Conservation (phyloP, 2,888 invertebrate genomes). For the Dioctria linearis region DNA sequence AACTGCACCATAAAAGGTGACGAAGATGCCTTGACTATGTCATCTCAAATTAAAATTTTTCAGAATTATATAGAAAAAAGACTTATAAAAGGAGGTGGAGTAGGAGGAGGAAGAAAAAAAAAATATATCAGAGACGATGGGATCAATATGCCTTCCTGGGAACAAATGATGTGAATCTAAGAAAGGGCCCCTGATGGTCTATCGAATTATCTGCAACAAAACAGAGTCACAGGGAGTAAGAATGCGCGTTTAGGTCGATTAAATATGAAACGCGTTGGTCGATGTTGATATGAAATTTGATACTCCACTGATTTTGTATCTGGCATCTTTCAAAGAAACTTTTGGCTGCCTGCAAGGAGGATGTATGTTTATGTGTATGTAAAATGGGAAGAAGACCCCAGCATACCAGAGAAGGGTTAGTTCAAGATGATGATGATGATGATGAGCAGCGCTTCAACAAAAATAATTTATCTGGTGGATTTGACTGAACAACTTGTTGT, state of each 20-base stretch:
- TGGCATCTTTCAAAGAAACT: not conserved
- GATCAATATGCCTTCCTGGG: constrained; percentile 33
- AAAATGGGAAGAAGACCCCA: constrained; percentile 9
- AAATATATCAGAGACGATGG: not conserved
- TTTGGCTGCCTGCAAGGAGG: not conserved
- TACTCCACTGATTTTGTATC: constrained; percentile 34
- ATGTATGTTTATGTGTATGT: not conserved
- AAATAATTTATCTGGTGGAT: constrained; percentile 57
- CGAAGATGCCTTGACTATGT: constrained; percentile 54
- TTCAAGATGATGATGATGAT: too few relatives aligned
- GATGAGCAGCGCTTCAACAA: constrained; percentile 41
- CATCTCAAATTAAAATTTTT: constrained; percentile 54
- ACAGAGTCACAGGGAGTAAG: not conserved
- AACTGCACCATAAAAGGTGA: constrained; percentile 51
- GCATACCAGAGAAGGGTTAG: too few relatives aligned
- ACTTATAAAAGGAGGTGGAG: not conserved
- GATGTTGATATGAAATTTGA: constrained; percentile 49
- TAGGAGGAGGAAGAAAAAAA: too few relatives aligned
- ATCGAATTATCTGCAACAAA: not conserved
- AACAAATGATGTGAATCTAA: not conserved
- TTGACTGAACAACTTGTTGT: constrained; percentile 59
- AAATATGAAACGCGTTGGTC: constrained; percentile 2
- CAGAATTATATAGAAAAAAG: constrained; percentile 29
- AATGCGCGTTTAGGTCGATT: not conserved
- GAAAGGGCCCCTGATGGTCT: constrained; percentile 18